Percentiles rank a stretch among this genome's conserved stretches.
Evolutionary conservation across 2,888 invertebrate species (phyloP).

Genomic region (Apocheima hispidaria): DNA sequence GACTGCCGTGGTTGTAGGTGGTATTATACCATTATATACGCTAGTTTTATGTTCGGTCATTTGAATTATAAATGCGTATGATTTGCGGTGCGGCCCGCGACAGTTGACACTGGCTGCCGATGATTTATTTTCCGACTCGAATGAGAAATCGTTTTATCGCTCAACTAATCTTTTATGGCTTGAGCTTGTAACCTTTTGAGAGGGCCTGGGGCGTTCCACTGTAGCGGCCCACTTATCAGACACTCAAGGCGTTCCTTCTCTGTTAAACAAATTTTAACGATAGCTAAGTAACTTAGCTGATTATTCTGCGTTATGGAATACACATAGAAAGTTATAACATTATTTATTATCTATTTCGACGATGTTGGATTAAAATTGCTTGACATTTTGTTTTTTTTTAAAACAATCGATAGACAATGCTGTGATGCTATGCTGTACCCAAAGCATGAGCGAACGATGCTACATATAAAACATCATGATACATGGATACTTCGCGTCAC

Average conservation of each 20-base stretch:
- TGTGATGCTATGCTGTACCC: background rate
- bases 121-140: slow-evolving; percentile 43
- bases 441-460: background rate
- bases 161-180: slow-evolving; percentile 32
- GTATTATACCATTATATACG: slow-evolving; percentile 38
- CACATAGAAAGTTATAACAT: no score
- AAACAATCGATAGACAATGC: no score
- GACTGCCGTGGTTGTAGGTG: slow-evolving; percentile 41
- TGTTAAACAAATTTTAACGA: background rate
- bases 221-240: slow-evolving; percentile 19
- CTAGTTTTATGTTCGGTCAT: slow-evolving; percentile 46
- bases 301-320: background rate
- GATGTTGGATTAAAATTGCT: background rate
- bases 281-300: background rate
- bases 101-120: slow-evolving; percentile 42
- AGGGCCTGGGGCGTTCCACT: slow-evolving; percentile 27
- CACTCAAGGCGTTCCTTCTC: slow-evolving; percentile 1
- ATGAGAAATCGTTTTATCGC: slow-evolving; percentile 42
- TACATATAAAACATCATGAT: background rate
- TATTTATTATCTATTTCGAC: background rate
- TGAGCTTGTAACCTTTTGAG: slow-evolving; percentile 25
- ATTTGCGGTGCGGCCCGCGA: slow-evolving; percentile 43
- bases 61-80: slow-evolving; percentile 48
- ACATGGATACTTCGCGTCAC: background rate
- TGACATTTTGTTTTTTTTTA: no score